Percentiles rank a stretch among this genome's conserved stretches.
phyloP scores from a whole-genome alignment of 2,113 vertebrate species.

The Theristicus caerulescens region DNA sequence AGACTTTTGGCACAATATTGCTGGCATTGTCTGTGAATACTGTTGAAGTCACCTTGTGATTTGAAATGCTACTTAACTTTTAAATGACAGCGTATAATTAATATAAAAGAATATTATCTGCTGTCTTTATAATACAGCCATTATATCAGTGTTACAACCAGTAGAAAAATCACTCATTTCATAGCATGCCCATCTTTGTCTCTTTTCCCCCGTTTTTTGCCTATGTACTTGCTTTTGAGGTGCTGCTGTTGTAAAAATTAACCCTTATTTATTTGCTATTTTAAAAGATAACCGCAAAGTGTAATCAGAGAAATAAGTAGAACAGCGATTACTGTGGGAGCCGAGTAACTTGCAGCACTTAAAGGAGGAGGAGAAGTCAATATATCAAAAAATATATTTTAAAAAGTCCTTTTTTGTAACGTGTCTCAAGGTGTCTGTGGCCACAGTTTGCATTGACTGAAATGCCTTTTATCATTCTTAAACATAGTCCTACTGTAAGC shows the following conservation, averaged over 20 bases:
- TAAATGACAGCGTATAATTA: not conserved
- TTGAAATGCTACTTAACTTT: not conserved
- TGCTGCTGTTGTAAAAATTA: not conserved
- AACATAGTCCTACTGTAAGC: not conserved
- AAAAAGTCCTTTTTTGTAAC: not conserved
- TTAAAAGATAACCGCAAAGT: not conserved
- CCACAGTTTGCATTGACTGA: not conserved
- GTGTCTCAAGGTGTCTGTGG: not conserved
- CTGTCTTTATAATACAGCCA: not conserved
- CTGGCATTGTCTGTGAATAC: not conserved
- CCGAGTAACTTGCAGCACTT: not conserved
- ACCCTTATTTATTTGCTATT: not conserved
- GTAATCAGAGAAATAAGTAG: not conserved
- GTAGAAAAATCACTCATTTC: not conserved
- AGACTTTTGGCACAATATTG: not conserved
- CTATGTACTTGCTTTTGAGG: not conserved
- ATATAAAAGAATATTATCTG: not conserved
- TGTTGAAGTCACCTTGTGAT: not conserved
- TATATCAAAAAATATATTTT: not conserved
- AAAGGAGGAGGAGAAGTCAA: not conserved
- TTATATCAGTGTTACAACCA: not conserved
- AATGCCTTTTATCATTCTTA: not conserved
- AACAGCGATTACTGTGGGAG: not conserved
- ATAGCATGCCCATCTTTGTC: not conserved
- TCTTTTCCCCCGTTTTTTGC: not conserved